phyloP scores from a whole-genome alignment of 2,888 invertebrate genomes.

The Marasmarcha lunaedactyla region DNA sequence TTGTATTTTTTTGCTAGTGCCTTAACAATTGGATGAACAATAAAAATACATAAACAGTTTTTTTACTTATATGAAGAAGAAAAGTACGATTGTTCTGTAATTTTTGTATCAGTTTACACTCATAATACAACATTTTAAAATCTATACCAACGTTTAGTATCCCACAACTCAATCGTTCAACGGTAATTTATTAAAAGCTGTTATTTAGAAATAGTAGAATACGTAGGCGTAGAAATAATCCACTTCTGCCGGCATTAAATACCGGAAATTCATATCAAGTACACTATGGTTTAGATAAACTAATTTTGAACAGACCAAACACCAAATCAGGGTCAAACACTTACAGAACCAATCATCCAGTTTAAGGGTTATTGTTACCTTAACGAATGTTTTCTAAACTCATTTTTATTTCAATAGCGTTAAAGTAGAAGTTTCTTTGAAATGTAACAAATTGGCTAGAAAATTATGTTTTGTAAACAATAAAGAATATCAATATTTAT shows the following conservation, averaged over 20 bases:
- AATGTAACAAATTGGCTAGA: too few species aligned
- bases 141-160: too few species aligned
- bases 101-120: too few species aligned
- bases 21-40: too few species aligned
- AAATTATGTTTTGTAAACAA: constrained; percentile 15
- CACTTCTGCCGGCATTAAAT: constrained; percentile 24
- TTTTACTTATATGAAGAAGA: too few species aligned
- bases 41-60: too few species aligned
- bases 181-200: too few species aligned
- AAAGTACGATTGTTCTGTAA: too few species aligned
- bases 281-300: constrained; percentile 38
- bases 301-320: constrained; percentile 43
- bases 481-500: constrained; percentile 11
- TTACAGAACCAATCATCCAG: constrained; percentile 15
- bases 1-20: too few species aligned
- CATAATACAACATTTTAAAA: too few species aligned
- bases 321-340: constrained; percentile 36
- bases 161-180: too few species aligned
- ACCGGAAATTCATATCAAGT: constrained; percentile 47
- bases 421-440: constrained; percentile 8
- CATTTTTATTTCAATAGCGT: constrained; percentile 4
- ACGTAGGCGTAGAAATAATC: constrained; percentile 9
- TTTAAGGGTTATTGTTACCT: constrained; percentile 14
- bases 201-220: background rate
- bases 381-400: background rate